Evolutionary conservation across 2,113 vertebrate species (phyloP).

Genomic region (Osmerus mordax): DNA sequence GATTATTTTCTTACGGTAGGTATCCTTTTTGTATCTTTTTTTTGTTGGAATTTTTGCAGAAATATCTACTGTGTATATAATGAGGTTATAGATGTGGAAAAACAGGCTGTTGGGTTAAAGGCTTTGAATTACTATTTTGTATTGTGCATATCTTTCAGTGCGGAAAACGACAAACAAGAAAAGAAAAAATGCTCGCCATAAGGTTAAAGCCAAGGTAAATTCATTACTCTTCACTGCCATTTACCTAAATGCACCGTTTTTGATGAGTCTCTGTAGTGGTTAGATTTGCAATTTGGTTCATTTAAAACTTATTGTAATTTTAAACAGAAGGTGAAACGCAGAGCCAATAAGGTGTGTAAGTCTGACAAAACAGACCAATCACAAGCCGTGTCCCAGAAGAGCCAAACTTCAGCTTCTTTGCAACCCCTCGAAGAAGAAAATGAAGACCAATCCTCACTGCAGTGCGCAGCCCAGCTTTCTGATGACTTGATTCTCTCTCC

Average conservation of each 20-base stretch:
- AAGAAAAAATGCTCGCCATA: conserved; percentile 26
- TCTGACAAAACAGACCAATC: conserved; percentile 15
- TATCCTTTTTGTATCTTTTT: not conserved
- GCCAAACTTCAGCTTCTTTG: not conserved
- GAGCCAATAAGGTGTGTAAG: not conserved
- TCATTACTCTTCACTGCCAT: not conserved
- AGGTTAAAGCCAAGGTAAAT: conserved; percentile 47
- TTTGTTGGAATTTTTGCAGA: not conserved
- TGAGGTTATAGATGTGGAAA: not conserved
- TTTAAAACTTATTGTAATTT: not conserved
- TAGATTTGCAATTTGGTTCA: not conserved
- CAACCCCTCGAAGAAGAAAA: conserved; percentile 6
- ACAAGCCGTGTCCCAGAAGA: not conserved
- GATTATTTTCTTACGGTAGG: conserved; percentile 1
- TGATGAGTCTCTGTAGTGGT: not conserved
- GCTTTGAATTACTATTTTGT: conserved; percentile 20
- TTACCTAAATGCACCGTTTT: not conserved
- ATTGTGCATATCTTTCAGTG: conserved; percentile 45
- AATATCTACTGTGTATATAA: not conserved
- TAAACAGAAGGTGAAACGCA: conserved; percentile 40
- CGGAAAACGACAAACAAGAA: conserved; percentile 43
- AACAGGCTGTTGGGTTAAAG: not conserved
- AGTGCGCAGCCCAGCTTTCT: conserved; percentile 30
- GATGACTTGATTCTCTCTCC: conserved; percentile 46
- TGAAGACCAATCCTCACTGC: conserved; percentile 24